These are phyloP conservation scores for Leptobrachium ailaonicum DNA, from an alignment of 2,113 vertebrate genomes.

Conservation along the genomic window DNA sequence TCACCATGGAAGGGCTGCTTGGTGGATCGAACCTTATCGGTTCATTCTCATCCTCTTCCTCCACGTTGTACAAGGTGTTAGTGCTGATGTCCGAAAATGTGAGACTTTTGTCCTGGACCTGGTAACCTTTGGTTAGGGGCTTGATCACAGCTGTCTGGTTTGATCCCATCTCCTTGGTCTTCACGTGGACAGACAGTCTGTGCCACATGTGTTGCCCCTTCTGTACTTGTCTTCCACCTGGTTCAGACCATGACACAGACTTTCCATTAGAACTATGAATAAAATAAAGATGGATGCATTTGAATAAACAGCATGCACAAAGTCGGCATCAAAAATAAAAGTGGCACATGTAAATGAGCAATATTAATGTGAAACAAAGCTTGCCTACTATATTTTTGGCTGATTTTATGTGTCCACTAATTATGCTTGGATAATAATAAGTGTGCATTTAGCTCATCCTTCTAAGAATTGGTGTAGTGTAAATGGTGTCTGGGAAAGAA, in stretches of 20 bases:
- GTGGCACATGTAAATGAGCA: slow-evolving; percentile 9
- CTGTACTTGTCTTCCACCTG: slow-evolving; percentile 94
- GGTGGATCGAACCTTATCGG: slow-evolving; percentile 71
- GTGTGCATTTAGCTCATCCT: too few relatives aligned
- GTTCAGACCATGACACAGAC: slow-evolving; percentile 99
- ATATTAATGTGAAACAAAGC: background rate
- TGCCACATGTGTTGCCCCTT: slow-evolving; percentile 95
- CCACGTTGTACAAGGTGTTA: slow-evolving; percentile 84
- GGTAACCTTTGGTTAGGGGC: slow-evolving; percentile 96
- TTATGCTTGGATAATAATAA: too few relatives aligned
- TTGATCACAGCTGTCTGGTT: slow-evolving; percentile 99
- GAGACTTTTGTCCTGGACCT: slow-evolving; percentile 79
- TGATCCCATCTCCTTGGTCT: slow-evolving; percentile 87
- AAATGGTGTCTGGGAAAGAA: too few relatives aligned
- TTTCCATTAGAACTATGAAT: slow-evolving; percentile 99
- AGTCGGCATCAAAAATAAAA: slow-evolving; percentile 44
- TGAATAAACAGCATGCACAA: slow-evolving; percentile 56
- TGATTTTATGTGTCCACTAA: too few relatives aligned
- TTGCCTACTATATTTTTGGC: background rate
- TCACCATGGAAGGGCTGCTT: slow-evolving; percentile 72
- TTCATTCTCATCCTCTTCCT: slow-evolving; percentile 75
- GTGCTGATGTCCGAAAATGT: slow-evolving; percentile 78
- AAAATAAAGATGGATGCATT: slow-evolving; percentile 88
- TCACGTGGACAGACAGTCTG: slow-evolving; percentile 98
- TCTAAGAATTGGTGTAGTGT: too few relatives aligned